These are phyloP conservation scores for Pseudolycoriella hygida DNA, from an alignment of 2,888 invertebrate genomes.

Conservation along the genomic window DNA sequence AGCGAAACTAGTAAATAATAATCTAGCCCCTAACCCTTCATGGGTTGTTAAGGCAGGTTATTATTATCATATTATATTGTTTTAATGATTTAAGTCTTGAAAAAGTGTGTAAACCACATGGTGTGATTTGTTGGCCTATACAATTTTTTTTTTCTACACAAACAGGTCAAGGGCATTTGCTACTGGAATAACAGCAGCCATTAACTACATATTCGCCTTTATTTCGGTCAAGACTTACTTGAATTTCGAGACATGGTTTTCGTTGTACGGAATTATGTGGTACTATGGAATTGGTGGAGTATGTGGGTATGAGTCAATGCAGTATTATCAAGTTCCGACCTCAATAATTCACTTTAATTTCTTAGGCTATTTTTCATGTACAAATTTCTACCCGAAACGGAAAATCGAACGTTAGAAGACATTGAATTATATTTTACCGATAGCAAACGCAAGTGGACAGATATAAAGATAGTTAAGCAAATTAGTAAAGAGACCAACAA, in stretches of 20 bases:
- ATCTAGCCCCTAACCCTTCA: too few species aligned
- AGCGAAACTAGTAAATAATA: too few species aligned
- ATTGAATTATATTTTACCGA: slow-evolving; percentile 11
- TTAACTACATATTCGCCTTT: slow-evolving; percentile 34
- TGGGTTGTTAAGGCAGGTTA: too few species aligned
- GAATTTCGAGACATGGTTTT: slow-evolving; percentile 28
- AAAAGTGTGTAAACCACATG: too few species aligned
- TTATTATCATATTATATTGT: too few species aligned
- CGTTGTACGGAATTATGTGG: slow-evolving; percentile 33
- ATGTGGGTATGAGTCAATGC: slow-evolving; percentile 25
- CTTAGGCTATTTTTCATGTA: slow-evolving; percentile 6
- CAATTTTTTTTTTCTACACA: neutral
- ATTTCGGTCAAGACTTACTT: slow-evolving; percentile 35
- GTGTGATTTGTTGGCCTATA: neutral
- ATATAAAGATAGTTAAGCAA: slow-evolving; percentile 24
- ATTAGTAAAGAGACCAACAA: neutral
- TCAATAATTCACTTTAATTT: neutral
- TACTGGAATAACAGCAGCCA: slow-evolving; percentile 35
- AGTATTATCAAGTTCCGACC: too few species aligned
- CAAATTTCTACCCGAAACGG: slow-evolving; percentile 9
- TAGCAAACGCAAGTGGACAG: slow-evolving; percentile 8
- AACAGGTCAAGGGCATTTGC: slow-evolving; percentile 27
- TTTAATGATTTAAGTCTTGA: too few species aligned
- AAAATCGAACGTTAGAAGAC: slow-evolving; percentile 9
- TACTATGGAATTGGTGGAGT: slow-evolving; percentile 31